Base-by-base conservation (phyloP, 2,888 invertebrate genomes). In the Sphaeridia pumilis region DNA sequence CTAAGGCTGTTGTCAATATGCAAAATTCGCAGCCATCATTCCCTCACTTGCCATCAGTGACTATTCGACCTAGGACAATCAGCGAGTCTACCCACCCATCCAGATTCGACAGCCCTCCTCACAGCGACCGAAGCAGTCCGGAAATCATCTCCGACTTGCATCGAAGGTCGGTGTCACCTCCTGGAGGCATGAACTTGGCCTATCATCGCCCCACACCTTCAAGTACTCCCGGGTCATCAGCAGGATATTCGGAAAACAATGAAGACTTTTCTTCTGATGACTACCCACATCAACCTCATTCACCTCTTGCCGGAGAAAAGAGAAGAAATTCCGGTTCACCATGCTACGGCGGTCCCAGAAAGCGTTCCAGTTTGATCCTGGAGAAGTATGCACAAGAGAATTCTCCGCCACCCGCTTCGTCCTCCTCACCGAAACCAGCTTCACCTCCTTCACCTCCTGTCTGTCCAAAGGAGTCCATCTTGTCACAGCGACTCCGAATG, bases 401-500 rank as follows among this genome's bases (percentile, higher is more conserved):
- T 43, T 52, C 56, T 48, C 53, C 56, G 10, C 55, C 57, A 46
- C 54, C 59, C 43, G n/a, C 47, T 43, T 25, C 46, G 21, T 25
- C 38, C 14, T 17, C 50, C 24, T 42, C 47, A 3, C 26, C 27
- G 2, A 38, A 49, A 12, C 38, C 52, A 12, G 12, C 45, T 14
- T 45, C 51, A 12, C 52, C 58, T 21, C 42, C 60, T 3, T 28
- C 49, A n/a, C 52, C 58, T 38, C 44, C 59, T 24, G 17, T 17
- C n/a, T 31, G 34, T 21, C 34, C 52, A 27, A 57, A 49, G 42
- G 65, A 65, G 52, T 65, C 65, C 57, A 65, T 65, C 52, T 59
- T 65, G 17, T 63, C 63, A 27, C 65, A 65, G 57, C 58, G 65
- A 59, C 71, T 74, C 65, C 71, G 77, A 52, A 72, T 76, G 69